Conservation (phyloP, 2,888 invertebrate species). For the Tryphoninae sp. region DNA sequence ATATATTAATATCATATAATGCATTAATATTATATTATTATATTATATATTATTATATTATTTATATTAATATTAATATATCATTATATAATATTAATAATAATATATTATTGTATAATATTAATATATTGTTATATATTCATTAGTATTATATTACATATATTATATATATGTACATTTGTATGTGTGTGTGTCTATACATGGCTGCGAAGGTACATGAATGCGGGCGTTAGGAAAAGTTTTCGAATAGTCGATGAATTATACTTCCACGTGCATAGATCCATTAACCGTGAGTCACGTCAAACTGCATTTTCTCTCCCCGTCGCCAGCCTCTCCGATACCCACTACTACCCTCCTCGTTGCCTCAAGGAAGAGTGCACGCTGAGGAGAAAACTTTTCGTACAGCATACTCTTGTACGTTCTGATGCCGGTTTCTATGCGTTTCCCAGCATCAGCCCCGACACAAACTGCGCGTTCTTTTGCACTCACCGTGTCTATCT, state of each 20-base stretch:
- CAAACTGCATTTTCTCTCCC: background rate
- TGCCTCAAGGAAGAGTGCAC: background rate
- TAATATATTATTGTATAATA: no score
- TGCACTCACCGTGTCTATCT: background rate
- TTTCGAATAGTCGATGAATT: background rate
- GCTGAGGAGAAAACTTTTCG: background rate
- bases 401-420: background rate
- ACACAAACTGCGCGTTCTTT: slow-evolving; percentile 3
- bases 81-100: no score
- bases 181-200: no score
- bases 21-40: no score
- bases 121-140: no score
- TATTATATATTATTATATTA: no score
- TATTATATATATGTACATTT: no score
- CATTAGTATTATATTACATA: no score
- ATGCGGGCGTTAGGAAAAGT: no score
- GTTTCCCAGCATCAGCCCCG: slow-evolving; percentile 2
- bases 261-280: background rate
- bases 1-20: no score
- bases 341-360: background rate
- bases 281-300: background rate
- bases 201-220: no score
- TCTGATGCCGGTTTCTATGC: background rate
- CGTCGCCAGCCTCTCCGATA: background rate
- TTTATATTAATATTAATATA: no score